Percentiles rank a stretch among this genome's conserved stretches.
These are phyloP conservation scores for Halictus quadricinctus DNA, from an alignment of 2,888 invertebrate genomes.

Conservation along the genomic window DNA sequence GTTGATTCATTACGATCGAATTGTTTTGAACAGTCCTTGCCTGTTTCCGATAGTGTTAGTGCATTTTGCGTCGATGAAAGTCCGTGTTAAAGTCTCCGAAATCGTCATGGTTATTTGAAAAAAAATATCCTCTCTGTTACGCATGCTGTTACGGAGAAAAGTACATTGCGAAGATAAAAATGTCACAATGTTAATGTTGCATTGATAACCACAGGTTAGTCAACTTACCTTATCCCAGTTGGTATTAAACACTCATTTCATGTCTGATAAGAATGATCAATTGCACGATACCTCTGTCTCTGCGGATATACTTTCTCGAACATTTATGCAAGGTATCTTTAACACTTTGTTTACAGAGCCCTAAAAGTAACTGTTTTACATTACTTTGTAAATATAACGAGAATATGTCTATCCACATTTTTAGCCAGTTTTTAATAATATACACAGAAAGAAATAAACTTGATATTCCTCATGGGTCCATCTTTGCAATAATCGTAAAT, in stretches of 20 bases:
- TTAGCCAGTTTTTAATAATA: no score
- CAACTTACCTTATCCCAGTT: not conserved
- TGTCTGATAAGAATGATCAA: not conserved
- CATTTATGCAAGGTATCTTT: not conserved
- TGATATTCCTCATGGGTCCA: no score
- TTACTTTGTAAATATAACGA: no score
- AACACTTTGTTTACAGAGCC: not conserved
- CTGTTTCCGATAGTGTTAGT: slow-evolving; percentile 17
- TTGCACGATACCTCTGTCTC: not conserved
- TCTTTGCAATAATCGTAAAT: no score
- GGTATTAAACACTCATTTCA: not conserved
- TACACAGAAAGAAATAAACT: no score
- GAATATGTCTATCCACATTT: not conserved
- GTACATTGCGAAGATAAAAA: not conserved
- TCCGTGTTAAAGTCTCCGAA: not conserved
- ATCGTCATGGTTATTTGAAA: slow-evolving; percentile 2
- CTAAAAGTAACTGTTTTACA: not conserved
- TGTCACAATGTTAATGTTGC: not conserved
- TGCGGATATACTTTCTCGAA: not conserved
- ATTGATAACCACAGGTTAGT: not conserved
- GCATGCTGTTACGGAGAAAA: not conserved
- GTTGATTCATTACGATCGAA: slow-evolving; percentile 8
- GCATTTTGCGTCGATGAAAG: slow-evolving; percentile 39
- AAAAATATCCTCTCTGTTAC: slow-evolving; percentile 2
- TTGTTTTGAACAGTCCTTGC: slow-evolving; percentile 5